These are phyloP conservation scores for Spea hammondii DNA, from an alignment of 2,797 vertebrate species.

Conservation along the genomic window DNA sequence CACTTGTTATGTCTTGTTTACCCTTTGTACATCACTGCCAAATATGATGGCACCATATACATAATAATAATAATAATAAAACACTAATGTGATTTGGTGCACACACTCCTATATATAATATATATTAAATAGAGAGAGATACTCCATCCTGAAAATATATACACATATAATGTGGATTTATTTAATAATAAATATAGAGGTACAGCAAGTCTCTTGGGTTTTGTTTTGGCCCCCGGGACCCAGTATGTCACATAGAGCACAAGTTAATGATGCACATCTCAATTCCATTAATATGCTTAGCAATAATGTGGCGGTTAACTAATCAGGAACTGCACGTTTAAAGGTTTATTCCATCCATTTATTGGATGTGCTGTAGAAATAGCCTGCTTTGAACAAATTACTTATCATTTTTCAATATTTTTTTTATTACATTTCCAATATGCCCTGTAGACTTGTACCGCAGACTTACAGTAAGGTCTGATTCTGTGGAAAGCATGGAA, in stretches of 20 bases:
- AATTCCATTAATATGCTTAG: slow-evolving; percentile 38
- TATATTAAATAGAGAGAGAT: too few relatives aligned
- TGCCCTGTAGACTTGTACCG: slow-evolving; percentile 18
- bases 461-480: not conserved
- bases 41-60: too few relatives aligned
- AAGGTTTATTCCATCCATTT: slow-evolving; percentile 29
- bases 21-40: too few relatives aligned
- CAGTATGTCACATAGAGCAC: slow-evolving; percentile 24
- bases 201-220: slow-evolving; percentile 2
- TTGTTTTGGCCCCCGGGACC: slow-evolving; percentile 35
- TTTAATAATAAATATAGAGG: not conserved
- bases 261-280: slow-evolving; percentile 36
- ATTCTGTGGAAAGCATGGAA: not conserved
- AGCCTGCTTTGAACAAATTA: slow-evolving; percentile 25
- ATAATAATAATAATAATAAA: too few relatives aligned
- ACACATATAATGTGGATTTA: too few relatives aligned
- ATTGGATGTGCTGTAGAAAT: slow-evolving; percentile 7
- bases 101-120: too few relatives aligned
- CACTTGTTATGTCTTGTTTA: too few relatives aligned
- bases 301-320: slow-evolving; percentile 39
- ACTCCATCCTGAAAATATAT: too few relatives aligned
- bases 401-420: slow-evolving; percentile 2
- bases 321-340: slow-evolving; percentile 34
- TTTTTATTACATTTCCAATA: slow-evolving; percentile 12
- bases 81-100: too few relatives aligned